Evolutionary conservation across 64 coral and sea anemone genomes (phyloP).

Genomic region (Stylophora pistillata): DNA sequence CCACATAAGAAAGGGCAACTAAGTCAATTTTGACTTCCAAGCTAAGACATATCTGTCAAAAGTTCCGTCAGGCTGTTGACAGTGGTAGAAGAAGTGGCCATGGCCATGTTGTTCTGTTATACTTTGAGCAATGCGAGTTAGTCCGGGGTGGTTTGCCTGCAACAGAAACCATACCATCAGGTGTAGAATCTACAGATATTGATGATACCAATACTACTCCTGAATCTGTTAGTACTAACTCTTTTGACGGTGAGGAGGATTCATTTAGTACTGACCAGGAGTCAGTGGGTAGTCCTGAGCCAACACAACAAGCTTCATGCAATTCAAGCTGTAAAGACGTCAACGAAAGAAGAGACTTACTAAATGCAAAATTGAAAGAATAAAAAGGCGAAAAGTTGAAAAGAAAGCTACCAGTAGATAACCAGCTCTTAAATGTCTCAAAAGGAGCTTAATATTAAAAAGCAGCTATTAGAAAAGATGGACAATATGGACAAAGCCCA

Average conservation of each 20-base stretch:
- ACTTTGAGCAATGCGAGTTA: slow-evolving; percentile 31
- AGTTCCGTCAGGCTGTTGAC: slow-evolving; percentile 11
- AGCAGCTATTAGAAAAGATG: slow-evolving; percentile 61
- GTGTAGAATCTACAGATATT: slow-evolving; percentile 60
- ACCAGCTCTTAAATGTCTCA: slow-evolving; percentile 65
- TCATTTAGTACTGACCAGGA: no score
- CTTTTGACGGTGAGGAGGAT: no score
- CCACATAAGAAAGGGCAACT: slow-evolving; percentile 58
- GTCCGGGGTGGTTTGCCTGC: slow-evolving; percentile 49
- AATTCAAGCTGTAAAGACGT: no score
- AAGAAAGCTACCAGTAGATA: slow-evolving; percentile 61
- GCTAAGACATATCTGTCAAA: slow-evolving; percentile 43
- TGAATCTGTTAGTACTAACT: slow-evolving; percentile 31
- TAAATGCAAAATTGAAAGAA: slow-evolving; percentile 70
- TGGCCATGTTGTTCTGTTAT: slow-evolving; percentile 47
- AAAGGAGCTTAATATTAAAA: slow-evolving; percentile 64
- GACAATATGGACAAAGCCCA: slow-evolving; percentile 75
- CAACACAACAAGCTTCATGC: no score
- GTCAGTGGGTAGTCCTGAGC: slow-evolving; percentile 50
- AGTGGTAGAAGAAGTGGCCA: slow-evolving; percentile 45
- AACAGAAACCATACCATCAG: slow-evolving; percentile 36
- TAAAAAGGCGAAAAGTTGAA: slow-evolving; percentile 67
- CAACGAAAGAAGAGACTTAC: slow-evolving; percentile 66
- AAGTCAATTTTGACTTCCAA: slow-evolving; percentile 73
- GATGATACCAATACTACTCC: slow-evolving; percentile 58